A percentile compares a stretch with the other conserved stretches of the same genome.
These are phyloP conservation scores for Oopsacas minuta DNA, from an alignment of 37 sponge, comb jelly and placozoan species.

Conservation along the genomic window DNA sequence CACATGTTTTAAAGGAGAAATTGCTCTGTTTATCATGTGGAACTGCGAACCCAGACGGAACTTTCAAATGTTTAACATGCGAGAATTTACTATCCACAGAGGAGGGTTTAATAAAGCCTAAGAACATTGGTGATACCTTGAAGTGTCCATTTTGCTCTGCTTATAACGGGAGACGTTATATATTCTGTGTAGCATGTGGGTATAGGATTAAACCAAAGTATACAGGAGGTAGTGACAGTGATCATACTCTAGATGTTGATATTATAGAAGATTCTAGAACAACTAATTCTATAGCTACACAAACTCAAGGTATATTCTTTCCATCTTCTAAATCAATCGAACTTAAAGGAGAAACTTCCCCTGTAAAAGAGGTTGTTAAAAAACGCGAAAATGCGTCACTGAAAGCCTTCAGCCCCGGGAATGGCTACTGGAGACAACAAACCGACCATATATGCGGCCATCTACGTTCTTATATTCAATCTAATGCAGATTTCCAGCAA, in stretches of 20 bases:
- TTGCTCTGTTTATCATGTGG: neutral
- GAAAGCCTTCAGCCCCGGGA: neutral
- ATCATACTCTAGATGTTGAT: neutral
- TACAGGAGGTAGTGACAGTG: neutral
- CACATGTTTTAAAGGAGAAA: neutral
- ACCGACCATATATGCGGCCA: slow-evolving; percentile 5
- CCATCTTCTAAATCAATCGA: neutral
- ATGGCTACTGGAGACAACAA: slow-evolving; percentile 1
- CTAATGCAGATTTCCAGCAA: slow-evolving; percentile 4
- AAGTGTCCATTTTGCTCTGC: slow-evolving; percentile 4
- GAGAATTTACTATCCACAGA: neutral
- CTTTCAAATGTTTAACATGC: neutral
- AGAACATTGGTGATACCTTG: neutral
- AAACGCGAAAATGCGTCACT: neutral
- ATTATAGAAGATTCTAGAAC: neutral
- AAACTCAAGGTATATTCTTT: slow-evolving; percentile 5
- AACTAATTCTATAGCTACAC: neutral
- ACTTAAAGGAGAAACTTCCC: neutral
- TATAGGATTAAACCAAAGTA: neutral
- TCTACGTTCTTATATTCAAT: neutral
- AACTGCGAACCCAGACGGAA: neutral
- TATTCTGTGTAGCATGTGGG: slow-evolving; percentile 6
- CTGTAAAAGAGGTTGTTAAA: neutral
- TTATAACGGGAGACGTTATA: neutral
- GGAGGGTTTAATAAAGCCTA: neutral